Evolutionary conservation across 2,113 vertebrate species (phyloP), one percentile per base, ranked within the genome.

Genomic region (Odontophorus gujanensis): DNA sequence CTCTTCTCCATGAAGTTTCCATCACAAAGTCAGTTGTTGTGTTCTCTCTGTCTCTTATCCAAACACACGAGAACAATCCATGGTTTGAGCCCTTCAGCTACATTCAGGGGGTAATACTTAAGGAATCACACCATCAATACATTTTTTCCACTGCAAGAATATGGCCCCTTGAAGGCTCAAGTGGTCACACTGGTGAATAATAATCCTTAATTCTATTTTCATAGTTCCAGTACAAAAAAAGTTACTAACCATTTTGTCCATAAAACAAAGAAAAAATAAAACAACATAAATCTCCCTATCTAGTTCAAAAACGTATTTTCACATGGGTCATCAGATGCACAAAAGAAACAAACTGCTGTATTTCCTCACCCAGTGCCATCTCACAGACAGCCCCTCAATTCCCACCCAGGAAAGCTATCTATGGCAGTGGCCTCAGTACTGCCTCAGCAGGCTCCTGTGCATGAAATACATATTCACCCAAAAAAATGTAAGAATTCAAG

Each of bases 1-100:
- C 28, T 71, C 40, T 82, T 87, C 76, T 91, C 61, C 67, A 40
- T 5, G 15, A 90, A 53, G 91, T 91, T 95, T 95, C 90, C 93
- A 87, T 90, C 82, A 81, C 57, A 65, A 91, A 71, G 75, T 80
- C 40, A 20, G 43, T 63, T 71, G 85, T 65, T 67, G 30, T 79
- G 36, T 80, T 42, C 34, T 77, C 25, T 45, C 57, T 74, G 25
- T 38, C 78, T 89, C 69, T 84, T 62, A 68, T 4, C 16, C 45
- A 69, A 80, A 66, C 25, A 26, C 28, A 0, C 13, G 79, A 74
- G 36, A 62, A 45, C 26, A 28, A 80, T 42, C 17, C 75, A 91
- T 22, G 45, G 69, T 2, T 40, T 57, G 47, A 81, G 47, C 17
- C 17, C 47, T 53, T 85, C 82, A 79, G 53, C 34, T 66, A 80